Percentiles rank a stretch among this genome's conserved stretches.
phyloP scores from a whole-genome alignment of 2,888 invertebrate species.

The Drepana falcataria region DNA sequence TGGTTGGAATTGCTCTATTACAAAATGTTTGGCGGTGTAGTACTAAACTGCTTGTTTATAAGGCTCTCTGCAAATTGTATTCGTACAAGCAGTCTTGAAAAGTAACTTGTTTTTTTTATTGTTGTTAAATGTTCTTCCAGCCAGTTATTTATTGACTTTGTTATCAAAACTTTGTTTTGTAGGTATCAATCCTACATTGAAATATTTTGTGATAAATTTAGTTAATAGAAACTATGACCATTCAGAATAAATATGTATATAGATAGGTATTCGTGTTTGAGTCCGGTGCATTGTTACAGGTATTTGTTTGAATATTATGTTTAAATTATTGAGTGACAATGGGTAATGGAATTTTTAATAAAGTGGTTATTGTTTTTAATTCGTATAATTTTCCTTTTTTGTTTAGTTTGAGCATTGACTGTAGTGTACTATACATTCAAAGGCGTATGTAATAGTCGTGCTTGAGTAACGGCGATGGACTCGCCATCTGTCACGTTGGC shows the following conservation, averaged over 20 bases:
- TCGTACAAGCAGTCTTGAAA: neutral
- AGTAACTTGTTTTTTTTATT: neutral
- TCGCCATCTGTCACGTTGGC: no score
- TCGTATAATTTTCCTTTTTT: slow-evolving; percentile 18
- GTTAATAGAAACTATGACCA: neutral
- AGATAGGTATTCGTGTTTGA: neutral
- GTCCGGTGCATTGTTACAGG: slow-evolving; percentile 2
- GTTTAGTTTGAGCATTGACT: neutral
- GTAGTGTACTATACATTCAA: no score
- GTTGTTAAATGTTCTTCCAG: neutral
- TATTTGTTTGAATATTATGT: slow-evolving; percentile 17
- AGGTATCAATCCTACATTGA: neutral
- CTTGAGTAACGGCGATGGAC: no score
- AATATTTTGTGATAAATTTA: slow-evolving; percentile 2
- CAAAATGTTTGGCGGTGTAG: neutral
- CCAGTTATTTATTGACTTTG: neutral
- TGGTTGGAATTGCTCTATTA: neutral
- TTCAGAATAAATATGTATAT: neutral
- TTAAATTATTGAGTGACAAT: slow-evolving; percentile 40
- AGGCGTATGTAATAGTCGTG: no score
- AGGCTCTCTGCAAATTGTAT: no score
- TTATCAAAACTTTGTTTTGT: neutral
- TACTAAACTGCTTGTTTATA: no score
- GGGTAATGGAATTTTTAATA: slow-evolving; percentile 56
- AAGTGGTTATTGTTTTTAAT: slow-evolving; percentile 53